Percentiles rank a stretch among this genome's conserved stretches.
Conservation (phyloP, 2,113 vertebrate species). For the Panthera uncia region DNA sequence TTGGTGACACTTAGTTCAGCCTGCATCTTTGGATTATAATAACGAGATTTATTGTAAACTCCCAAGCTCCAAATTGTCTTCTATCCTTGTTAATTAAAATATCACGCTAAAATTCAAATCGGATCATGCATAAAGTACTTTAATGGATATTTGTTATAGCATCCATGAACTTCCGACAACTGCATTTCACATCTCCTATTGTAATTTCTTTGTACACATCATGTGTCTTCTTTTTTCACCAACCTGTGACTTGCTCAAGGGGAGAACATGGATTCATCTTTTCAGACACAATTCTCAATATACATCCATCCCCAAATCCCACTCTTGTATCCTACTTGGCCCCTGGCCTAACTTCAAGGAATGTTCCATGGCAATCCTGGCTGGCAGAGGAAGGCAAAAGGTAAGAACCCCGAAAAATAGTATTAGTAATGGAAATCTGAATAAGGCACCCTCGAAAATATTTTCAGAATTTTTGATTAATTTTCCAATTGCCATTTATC, state of each 20-base stretch:
- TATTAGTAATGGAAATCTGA: not conserved
- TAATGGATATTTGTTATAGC: not conserved
- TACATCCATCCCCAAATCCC: too few relatives aligned
- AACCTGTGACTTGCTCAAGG: not conserved
- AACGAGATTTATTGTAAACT: not conserved
- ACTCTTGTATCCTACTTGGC: not conserved
- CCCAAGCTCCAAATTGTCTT: not conserved
- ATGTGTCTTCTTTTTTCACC: not conserved
- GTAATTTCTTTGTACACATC: not conserved
- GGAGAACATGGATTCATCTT: not conserved
- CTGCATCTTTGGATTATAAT: not conserved
- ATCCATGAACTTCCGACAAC: not conserved
- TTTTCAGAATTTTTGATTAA: not conserved
- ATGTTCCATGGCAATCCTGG: not conserved
- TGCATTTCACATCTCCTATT: fast-evolving
- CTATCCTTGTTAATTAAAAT: not conserved
- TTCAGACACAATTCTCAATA: not conserved
- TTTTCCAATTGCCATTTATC: not conserved
- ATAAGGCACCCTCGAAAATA: not conserved
- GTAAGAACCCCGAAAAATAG: not conserved
- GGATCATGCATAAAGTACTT: not conserved
- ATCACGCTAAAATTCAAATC: not conserved
- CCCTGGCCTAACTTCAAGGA: not conserved
- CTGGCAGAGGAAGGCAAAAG: not conserved
- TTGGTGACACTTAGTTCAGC: not conserved